Evolutionary conservation across 2,888 invertebrate genomes (phyloP).

Genomic region (Thymelicus lineola): DNA sequence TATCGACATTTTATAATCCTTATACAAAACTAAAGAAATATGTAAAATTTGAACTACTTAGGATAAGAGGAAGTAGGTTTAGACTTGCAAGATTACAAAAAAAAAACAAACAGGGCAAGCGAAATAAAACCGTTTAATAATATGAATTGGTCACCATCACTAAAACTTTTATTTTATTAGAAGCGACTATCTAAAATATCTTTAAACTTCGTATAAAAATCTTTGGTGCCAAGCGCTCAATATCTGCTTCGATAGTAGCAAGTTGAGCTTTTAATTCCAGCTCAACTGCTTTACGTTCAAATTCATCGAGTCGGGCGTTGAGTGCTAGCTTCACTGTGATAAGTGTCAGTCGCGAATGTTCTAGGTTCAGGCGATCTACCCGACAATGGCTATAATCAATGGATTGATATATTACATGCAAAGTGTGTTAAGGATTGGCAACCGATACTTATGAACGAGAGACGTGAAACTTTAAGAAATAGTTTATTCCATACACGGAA

Average conservation of each 20-base stretch:
- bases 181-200: not conserved
- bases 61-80: too few species aligned
- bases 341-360: not conserved
- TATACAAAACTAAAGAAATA: too few species aligned
- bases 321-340: not conserved
- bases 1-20: too few species aligned
- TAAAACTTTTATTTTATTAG: too few species aligned
- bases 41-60: too few species aligned
- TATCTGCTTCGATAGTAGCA: not conserved
- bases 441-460: not conserved
- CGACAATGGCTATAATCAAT: not conserved
- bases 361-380: not conserved
- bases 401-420: not conserved
- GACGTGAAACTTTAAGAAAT: too few species aligned
- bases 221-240: not conserved
- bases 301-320: not conserved
- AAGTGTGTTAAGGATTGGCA: not conserved
- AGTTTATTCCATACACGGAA: too few species aligned
- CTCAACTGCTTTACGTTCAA: not conserved
- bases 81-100: too few species aligned
- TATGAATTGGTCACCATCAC: too few species aligned
- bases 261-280: slow-evolving; percentile 5
- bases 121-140: too few species aligned
- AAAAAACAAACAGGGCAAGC: too few species aligned
- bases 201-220: not conserved